Evolutionary conservation across 2,888 invertebrate genomes (phyloP).

Genomic region (Labia minor): DNA sequence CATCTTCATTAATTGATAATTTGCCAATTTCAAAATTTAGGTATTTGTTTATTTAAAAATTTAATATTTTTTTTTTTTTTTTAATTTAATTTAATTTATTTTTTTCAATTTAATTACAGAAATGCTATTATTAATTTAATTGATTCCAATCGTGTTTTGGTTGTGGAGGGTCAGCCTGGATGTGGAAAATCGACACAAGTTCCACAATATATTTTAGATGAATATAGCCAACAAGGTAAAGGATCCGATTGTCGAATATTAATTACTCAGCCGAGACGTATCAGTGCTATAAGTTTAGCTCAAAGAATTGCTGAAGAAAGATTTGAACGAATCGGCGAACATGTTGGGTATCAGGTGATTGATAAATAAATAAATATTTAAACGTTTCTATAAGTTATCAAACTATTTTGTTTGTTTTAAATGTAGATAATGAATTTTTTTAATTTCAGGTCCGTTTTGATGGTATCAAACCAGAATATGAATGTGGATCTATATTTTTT

Average conservation of each 20-base stretch:
- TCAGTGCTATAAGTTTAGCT: slow-evolving; percentile 86
- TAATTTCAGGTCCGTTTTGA: background rate
- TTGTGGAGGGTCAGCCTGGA: slow-evolving; percentile 88
- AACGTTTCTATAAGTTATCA: slow-evolving; percentile 24
- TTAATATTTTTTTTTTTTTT: background rate
- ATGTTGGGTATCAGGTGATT: slow-evolving; percentile 54
- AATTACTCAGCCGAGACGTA: slow-evolving; percentile 86
- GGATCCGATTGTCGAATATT: slow-evolving; percentile 68
- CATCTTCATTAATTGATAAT: background rate
- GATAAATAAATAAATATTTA: slow-evolving; percentile 24
- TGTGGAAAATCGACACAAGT: slow-evolving; percentile 91
- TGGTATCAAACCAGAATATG: slow-evolving; percentile 27
- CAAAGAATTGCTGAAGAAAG: slow-evolving; percentile 73
- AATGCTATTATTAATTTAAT: slow-evolving; percentile 59
- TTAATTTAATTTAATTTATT: background rate
- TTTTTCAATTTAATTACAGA: background rate
- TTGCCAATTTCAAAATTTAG: background rate
- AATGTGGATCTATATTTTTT: slow-evolving; percentile 50
- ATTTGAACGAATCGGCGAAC: slow-evolving; percentile 40
- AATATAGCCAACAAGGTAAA: slow-evolving; percentile 45
- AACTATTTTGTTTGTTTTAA: too few relatives aligned
- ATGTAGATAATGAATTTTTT: too few relatives aligned
- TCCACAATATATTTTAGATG: slow-evolving; percentile 84
- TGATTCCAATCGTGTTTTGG: slow-evolving; percentile 56
- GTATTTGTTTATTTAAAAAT: background rate